phyloP scores from a whole-genome alignment of 2,113 vertebrate species.

The Clupea harengus region DNA sequence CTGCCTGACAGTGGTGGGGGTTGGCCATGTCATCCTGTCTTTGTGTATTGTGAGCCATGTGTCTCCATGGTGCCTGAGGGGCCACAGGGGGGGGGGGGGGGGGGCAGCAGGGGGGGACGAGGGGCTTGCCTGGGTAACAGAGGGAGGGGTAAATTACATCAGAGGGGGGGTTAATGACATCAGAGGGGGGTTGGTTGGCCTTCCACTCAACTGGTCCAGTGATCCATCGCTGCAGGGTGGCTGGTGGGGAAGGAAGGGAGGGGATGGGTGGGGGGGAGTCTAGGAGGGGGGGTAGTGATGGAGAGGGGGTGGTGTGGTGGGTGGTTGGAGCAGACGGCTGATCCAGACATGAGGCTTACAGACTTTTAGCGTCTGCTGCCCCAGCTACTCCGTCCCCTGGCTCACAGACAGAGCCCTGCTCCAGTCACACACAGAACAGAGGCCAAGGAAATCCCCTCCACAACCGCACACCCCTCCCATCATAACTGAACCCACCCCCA shows the following conservation, averaged over 20 bases:
- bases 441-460: too few relatives aligned
- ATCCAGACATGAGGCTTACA: neutral
- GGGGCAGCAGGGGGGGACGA: neutral
- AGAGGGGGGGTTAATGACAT: neutral
- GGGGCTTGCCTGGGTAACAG: neutral
- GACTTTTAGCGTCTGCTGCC: neutral
- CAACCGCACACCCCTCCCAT: too few relatives aligned
- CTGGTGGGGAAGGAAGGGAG: neutral
- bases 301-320: neutral
- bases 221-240: neutral
- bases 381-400: too few relatives aligned
- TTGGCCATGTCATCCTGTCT: neutral
- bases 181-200: neutral
- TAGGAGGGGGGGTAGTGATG: neutral
- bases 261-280: neutral
- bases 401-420: neutral
- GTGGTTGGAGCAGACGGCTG: neutral
- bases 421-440: too few relatives aligned
- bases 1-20: neutral
- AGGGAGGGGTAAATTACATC: neutral
- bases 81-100: neutral
- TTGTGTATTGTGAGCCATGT: neutral
- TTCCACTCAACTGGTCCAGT: neutral
- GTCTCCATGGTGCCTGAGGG: neutral
- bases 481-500: too few relatives aligned